Base-by-base conservation (phyloP, 2,888 invertebrate species). In the Pomacea canaliculata region DNA sequence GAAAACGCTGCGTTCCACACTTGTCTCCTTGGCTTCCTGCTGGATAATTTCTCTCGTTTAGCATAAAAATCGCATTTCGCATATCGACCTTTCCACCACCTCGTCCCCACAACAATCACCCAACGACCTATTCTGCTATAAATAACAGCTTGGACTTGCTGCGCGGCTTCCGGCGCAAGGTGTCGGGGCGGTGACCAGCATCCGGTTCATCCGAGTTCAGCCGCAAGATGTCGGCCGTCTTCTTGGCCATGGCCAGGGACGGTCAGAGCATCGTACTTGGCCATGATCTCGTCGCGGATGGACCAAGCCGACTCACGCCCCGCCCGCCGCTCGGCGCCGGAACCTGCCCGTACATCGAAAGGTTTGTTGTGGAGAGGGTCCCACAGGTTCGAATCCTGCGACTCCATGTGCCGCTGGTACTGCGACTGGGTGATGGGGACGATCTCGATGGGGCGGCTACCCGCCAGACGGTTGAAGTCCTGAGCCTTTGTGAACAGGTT, bases 161-260 rank as follows among this genome's bases (percentile, higher is more conserved):
- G 13, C 62, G 51, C 18, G 68, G 74, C 74, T 74, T 74, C 19
- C 74, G 56, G 13, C 46, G 27, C 46, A 74, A 27, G 19, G 74
- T 74, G 69, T 74, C 74, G 48, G 74, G 74, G 19, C 59, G 62
- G 62, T 74, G 74, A 7, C 74, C 74, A n/a, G 19, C 12, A 19
- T 65, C 19, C 5, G n/a, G 27, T 13, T 56, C 66, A 62, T 37
- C 48, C 19, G 70, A 1, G 56, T 51, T 67, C 18, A 51, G 10
- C n/a, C 70, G 62, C 70, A 75, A 49, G n/a, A 75, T 68, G 56
- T 75, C 59, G 13, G 75, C 75, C 63, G 75, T 75, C 56, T 75
- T 75, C 66, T 75, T 75, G n/a, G 75, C 66, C 75, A 75, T 75
- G 51, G 75, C 75, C n/a, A 75, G 70, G 1, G 75, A 65, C n/a